Evolutionary conservation across 2,888 invertebrate species (phyloP).

Genomic region (Euphydryas editha): DNA sequence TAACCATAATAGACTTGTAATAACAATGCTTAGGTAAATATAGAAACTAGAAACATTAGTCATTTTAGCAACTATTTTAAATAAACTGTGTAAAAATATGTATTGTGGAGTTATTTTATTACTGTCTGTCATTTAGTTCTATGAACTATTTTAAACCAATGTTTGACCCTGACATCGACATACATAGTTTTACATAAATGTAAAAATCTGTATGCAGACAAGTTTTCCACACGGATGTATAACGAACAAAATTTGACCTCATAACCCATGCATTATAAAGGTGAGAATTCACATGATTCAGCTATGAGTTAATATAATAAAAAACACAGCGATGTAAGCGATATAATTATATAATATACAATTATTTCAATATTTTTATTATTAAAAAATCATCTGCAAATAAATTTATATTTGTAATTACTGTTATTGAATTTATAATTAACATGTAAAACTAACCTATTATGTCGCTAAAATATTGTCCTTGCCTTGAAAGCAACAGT

Average conservation of each 20-base stretch:
- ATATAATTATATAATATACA: not conserved
- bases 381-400: not conserved
- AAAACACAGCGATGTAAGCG: not conserved
- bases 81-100: no score
- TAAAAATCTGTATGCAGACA: constrained; percentile 36
- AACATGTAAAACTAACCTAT: not conserved
- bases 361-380: not conserved
- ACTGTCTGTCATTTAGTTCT: not conserved
- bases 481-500: constrained; percentile 3
- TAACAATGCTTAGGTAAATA: no score
- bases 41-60: no score
- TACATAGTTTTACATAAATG: constrained; percentile 23
- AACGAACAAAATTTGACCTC: constrained; percentile 57
- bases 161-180: constrained; percentile 20
- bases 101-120: no score
- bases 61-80: no score
- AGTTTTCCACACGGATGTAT: constrained; percentile 53
- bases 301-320: not conserved
- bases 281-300: not conserved
- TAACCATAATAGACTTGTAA: no score
- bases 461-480: not conserved
- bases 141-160: constrained; percentile 7
- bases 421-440: not conserved
- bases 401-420: not conserved
- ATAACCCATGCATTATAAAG: constrained; percentile 51